Percentiles rank a stretch among this genome's conserved stretches.
phyloP scores from a whole-genome alignment of 2,113 vertebrate species.

The Microcebus ravelobensis region DNA sequence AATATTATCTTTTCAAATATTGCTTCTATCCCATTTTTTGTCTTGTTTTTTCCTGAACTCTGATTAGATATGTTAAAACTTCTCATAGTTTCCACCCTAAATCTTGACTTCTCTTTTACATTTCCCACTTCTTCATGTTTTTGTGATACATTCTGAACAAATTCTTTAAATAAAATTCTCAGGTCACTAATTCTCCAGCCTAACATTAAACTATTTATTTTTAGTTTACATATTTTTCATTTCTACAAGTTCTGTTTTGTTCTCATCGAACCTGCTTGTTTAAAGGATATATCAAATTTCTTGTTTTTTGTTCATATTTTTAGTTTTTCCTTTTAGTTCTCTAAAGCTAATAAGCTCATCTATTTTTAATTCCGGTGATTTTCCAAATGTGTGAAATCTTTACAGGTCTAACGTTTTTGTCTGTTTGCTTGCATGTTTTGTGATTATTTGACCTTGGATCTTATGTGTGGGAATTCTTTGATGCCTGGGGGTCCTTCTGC shows the following conservation, averaged over 20 bases:
- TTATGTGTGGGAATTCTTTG: neutral
- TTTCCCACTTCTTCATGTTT: neutral
- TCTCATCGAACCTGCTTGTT: neutral
- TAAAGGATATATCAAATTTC: neutral
- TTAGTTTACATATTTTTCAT: neutral
- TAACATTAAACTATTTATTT: neutral
- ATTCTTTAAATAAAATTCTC: neutral
- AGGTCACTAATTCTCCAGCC: neutral
- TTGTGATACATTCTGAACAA: neutral
- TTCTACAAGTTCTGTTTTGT: neutral
- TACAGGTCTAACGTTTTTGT: neutral
- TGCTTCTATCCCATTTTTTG: neutral
- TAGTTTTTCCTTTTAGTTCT: neutral
- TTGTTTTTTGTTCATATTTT: neutral
- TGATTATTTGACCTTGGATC: neutral
- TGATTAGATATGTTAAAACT: neutral
- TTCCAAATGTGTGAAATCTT: neutral
- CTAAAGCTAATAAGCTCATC: neutral
- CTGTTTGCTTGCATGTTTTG: neutral
- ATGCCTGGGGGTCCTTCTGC: neutral
- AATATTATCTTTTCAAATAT: neutral
- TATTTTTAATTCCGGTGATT: neutral
- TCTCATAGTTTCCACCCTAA: neutral
- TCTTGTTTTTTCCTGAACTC: neutral
- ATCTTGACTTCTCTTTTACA: neutral